Evolutionary conservation across 1,140 invertebrate genomes (phyloP).

Genomic region (Cryptotermes secundus): DNA sequence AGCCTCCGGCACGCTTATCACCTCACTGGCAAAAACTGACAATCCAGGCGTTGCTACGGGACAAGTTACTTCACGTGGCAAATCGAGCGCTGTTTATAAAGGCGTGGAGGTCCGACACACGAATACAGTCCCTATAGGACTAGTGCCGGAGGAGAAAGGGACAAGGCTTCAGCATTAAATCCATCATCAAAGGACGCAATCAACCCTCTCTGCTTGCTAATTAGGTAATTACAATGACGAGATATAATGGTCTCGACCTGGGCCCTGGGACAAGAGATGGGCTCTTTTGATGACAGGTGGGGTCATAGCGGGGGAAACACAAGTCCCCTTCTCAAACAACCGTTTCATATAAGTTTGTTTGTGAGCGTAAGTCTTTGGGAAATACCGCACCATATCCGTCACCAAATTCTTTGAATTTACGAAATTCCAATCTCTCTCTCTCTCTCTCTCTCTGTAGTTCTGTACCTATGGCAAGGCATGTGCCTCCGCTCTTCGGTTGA

Average conservation of each 20-base stretch:
- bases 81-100: neutral
- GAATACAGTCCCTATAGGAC: neutral
- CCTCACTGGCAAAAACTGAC: neutral
- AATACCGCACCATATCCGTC: neutral
- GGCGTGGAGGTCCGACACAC: neutral
- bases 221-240: conserved; percentile 19
- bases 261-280: neutral
- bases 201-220: conserved; percentile 9
- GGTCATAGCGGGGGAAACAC: neutral
- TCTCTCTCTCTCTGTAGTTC: neutral
- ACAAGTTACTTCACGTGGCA: neutral
- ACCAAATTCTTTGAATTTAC: neutral
- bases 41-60: neutral
- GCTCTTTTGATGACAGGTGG: neutral
- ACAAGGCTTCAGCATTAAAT: conserved; percentile 2
- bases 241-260: neutral
- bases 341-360: neutral
- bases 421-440: neutral
- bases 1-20: neutral
- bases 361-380: neutral
- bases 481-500: neutral
- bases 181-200: conserved; percentile 16
- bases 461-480: neutral
- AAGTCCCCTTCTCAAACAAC: neutral
- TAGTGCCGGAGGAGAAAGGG: neutral